phyloP scores from a whole-genome alignment of 2,113 vertebrate genomes.

The Melanotaenia duboulayi region DNA sequence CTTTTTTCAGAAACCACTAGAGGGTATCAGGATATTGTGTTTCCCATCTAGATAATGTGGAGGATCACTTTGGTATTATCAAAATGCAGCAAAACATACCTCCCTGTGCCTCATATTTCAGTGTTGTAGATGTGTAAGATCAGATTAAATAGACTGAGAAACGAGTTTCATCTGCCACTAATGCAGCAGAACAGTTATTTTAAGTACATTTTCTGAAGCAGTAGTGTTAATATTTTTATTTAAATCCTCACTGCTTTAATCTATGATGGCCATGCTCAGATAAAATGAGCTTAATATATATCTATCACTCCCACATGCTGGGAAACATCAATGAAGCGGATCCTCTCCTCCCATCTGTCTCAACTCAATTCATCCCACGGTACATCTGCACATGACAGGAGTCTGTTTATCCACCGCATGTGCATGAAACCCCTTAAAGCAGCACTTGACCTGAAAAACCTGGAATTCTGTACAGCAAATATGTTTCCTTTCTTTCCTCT shows the following conservation, averaged over 20 bases:
- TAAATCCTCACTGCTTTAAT: background rate
- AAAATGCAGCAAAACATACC: slow-evolving; percentile 15
- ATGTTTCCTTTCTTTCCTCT: slow-evolving; percentile 33
- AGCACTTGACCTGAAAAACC: slow-evolving; percentile 44
- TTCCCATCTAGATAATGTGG: slow-evolving; percentile 43
- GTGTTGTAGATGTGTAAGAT: background rate
- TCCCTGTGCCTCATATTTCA: background rate
- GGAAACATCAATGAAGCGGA: slow-evolving; percentile 51
- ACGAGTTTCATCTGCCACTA: slow-evolving; percentile 6
- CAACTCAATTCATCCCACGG: slow-evolving; percentile 38
- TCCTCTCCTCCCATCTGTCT: slow-evolving; percentile 49
- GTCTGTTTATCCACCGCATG: slow-evolving; percentile 13
- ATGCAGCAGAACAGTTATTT: background rate
- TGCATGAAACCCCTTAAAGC: slow-evolving; percentile 39
- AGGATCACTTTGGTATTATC: slow-evolving; percentile 35
- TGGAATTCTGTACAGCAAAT: slow-evolving; percentile 45
- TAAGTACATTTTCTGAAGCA: background rate
- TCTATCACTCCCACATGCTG: slow-evolving; percentile 23
- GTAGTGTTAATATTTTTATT: background rate
- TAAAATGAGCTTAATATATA: background rate
- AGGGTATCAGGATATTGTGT: slow-evolving; percentile 76
- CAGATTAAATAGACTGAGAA: slow-evolving; percentile 5
- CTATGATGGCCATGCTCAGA: slow-evolving; percentile 4
- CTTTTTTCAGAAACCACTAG: slow-evolving; percentile 59
- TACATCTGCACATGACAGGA: slow-evolving; percentile 54